Base-by-base conservation (phyloP, 35 echinoderm and acorn worm species). In the Stichopus chloronotus region DNA sequence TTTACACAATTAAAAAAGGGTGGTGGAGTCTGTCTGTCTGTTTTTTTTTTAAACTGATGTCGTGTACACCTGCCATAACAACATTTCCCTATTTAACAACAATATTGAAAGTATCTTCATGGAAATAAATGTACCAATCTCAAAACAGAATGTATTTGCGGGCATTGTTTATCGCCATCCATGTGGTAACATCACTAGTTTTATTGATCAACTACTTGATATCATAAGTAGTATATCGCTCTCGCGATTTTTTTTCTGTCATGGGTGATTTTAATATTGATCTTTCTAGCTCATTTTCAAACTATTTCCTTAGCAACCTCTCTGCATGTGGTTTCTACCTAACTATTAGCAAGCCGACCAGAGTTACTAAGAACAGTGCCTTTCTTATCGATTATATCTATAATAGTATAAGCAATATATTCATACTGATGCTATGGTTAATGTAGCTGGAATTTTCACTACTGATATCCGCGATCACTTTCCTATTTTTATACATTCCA, bases 241-340 rank as follows among this genome's bases (percentile, higher is more conserved):
- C 17, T 17, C 9, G 20, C 12, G 55, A 20, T 19, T 78, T 78
- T n/a, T n/a, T 52, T 78, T 78, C 19, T 78, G 21, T 91, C 52
- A 56, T 91, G 55, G 63, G 68, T 14, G 88, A 91, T 21, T 78
- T 91, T 52, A 91, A 91, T 78, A 55, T 56, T 56, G 88, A 91
- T 56, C 9, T 91, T 11, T 56, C 9, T 56, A 91, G 23, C 10
- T 21, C 82, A 58, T 12, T 8, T 17, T 85, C 82, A 21, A n/a
- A 19, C 1, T 30, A 25, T 58, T 85, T 85, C 58, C 4, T 85
- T 57, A 58, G 58, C 58, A 85, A 16, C 9, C 55, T 85, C 3
- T 7, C 55, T 58, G 54, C 82, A 57, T 20, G 82, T 20, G 55
- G 55, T 85, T 59, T 22, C 55, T 17, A 17, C 4, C 16, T 55